phyloP scores from a whole-genome alignment of 2,113 vertebrate species.

The Saiga tatarica region DNA sequence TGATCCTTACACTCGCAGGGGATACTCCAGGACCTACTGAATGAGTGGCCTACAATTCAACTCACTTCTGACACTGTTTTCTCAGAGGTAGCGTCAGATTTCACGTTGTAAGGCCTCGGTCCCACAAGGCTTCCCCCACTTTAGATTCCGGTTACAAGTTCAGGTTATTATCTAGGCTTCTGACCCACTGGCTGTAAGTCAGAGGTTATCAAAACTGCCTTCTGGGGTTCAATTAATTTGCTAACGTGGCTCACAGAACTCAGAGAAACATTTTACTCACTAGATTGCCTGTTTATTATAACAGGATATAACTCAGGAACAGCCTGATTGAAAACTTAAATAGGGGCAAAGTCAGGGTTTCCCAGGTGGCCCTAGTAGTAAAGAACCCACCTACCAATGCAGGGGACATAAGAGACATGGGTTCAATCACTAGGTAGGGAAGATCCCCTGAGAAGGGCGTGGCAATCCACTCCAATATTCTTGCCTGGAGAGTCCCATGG shows the following conservation, averaged over 20 bases:
- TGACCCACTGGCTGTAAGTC: neutral
- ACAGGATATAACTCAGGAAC: neutral
- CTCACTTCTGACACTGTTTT: neutral
- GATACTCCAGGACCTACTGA: neutral
- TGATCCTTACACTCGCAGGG: neutral
- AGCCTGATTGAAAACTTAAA: neutral
- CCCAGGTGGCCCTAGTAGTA: neutral
- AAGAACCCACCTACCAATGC: neutral
- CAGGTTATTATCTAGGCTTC: neutral
- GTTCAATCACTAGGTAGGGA: neutral
- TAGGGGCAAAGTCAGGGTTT: neutral
- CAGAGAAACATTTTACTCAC: neutral
- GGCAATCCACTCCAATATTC: neutral
- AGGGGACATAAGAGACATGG: neutral
- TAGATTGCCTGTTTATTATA: neutral
- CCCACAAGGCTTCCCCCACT: neutral
- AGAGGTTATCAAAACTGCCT: neutral
- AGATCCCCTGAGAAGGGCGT: neutral
- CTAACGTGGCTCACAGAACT: neutral
- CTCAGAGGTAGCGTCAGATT: neutral
- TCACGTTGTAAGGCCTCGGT: neutral
- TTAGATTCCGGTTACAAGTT: neutral
- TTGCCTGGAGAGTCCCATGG: neutral
- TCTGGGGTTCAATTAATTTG: neutral
- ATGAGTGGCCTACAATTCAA: neutral